These are phyloP conservation scores for Aldabrachelys gigantea DNA, from an alignment of 2,113 vertebrate species.

Conservation along the genomic window DNA sequence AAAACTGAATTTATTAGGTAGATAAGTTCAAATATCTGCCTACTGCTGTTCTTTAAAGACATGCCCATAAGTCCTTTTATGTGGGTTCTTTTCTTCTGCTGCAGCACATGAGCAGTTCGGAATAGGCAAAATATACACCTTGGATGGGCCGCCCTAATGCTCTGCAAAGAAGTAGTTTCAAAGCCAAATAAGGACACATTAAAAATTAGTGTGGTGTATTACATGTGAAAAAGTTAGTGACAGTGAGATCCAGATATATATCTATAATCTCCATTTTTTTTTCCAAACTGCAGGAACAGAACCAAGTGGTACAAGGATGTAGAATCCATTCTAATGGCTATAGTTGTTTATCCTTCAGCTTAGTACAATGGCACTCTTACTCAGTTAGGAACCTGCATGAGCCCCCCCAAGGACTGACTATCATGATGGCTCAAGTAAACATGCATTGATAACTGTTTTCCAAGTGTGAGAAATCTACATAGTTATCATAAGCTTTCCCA, in stretches of 20 bases:
- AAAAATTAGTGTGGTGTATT: background rate
- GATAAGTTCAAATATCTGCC: background rate
- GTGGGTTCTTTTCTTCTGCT: background rate
- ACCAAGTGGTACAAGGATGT: background rate
- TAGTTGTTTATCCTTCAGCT: background rate
- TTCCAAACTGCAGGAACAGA: background rate
- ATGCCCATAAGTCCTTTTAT: background rate
- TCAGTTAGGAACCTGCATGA: background rate
- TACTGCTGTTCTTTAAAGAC: background rate
- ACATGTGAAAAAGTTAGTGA: background rate
- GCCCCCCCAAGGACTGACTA: background rate
- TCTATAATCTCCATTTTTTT: too few relatives aligned
- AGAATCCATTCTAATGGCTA: background rate
- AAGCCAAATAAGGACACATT: background rate
- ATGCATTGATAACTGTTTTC: background rate
- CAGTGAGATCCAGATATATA: too few relatives aligned
- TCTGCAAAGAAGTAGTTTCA: background rate
- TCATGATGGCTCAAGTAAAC: background rate
- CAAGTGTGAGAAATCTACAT: background rate
- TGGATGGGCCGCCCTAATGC: background rate
- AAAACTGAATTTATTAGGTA: background rate
- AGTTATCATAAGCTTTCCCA: too few relatives aligned
- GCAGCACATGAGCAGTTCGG: background rate
- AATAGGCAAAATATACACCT: background rate
- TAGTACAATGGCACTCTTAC: background rate